Percentiles rank a stretch among this genome's conserved stretches.
Evolutionary conservation across 2,797 vertebrate genomes (phyloP).

Genomic region (Oreonectes daqikongensis): DNA sequence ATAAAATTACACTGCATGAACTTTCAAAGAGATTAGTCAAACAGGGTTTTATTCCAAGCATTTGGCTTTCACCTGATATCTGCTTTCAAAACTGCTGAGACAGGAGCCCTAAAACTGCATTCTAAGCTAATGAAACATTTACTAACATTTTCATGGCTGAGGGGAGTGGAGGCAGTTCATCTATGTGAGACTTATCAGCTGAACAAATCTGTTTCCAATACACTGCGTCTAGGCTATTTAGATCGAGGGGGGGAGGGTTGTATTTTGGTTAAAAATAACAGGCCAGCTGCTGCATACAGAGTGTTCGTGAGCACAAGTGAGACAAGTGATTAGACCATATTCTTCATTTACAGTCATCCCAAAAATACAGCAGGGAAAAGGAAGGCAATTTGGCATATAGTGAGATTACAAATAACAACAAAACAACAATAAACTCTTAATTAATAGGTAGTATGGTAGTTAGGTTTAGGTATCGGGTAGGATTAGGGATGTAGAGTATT

Average conservation of each 20-base stretch:
- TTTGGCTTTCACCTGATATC: conserved; percentile 40
- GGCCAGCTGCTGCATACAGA: conserved; percentile 35
- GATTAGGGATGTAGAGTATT: too few relatives aligned
- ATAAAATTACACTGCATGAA: conserved; percentile 34
- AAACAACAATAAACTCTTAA: too few relatives aligned
- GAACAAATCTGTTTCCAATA: conserved; percentile 59
- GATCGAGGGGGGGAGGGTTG: conserved; percentile 38
- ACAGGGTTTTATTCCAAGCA: conserved; percentile 25
- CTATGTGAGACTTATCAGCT: conserved; percentile 45
- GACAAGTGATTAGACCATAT: conserved; percentile 29
- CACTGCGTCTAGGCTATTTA: conserved; percentile 36
- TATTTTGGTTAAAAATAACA: conserved; percentile 56
- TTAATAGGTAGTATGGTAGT: too few relatives aligned
- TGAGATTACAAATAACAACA: too few relatives aligned
- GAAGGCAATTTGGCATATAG: not conserved
- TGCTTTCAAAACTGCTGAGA: conserved; percentile 44
- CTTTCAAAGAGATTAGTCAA: conserved; percentile 45
- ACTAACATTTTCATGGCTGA: conserved; percentile 40
- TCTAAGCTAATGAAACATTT: conserved; percentile 53
- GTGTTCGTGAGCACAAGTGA: conserved; percentile 34
- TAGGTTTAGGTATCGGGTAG: too few relatives aligned
- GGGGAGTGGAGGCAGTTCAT: conserved; percentile 38
- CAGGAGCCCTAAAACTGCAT: conserved; percentile 40
- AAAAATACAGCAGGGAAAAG: not conserved
- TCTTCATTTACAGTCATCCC: conserved; percentile 11